A percentile compares a stretch with the other conserved stretches of the same genome.
phyloP scores from a whole-genome alignment of 2,113 vertebrate genomes.

The Cynocephalus volans region DNA sequence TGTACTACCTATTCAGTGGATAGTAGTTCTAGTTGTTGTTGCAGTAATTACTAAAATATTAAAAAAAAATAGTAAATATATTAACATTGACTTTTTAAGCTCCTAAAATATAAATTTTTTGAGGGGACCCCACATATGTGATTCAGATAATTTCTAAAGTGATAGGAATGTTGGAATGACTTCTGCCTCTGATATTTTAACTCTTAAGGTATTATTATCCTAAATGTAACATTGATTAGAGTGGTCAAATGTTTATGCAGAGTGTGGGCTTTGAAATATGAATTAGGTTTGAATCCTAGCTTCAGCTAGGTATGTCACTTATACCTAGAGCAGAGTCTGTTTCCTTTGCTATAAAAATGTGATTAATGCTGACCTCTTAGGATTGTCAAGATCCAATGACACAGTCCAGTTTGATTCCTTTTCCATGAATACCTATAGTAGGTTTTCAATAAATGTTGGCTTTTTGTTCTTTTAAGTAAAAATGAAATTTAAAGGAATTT shows the following conservation, averaged over 20 bases:
- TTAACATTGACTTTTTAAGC: neutral
- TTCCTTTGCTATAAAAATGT: neutral
- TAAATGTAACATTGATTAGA: neutral
- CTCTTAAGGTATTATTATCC: neutral
- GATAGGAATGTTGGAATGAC: neutral
- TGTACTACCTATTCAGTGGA: neutral
- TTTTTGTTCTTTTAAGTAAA: constrained; percentile 15
- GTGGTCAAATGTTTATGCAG: neutral
- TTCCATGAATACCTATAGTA: neutral
- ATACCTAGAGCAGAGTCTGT: neutral
- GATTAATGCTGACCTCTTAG: neutral
- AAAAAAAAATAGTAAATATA: neutral
- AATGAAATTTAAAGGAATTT: neutral
- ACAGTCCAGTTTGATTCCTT: neutral
- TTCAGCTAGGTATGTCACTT: neutral
- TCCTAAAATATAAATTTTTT: neutral
- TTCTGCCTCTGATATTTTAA: neutral
- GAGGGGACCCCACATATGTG: neutral
- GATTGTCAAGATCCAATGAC: neutral
- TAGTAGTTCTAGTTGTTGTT: neutral
- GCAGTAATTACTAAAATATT: neutral
- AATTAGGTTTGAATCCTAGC: neutral
- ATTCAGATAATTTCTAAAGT: neutral
- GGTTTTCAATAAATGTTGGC: neutral
- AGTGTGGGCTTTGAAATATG: neutral